Evolutionary conservation across 1,140 invertebrate genomes (phyloP).

Genomic region (Dreissena rostriformis): DNA sequence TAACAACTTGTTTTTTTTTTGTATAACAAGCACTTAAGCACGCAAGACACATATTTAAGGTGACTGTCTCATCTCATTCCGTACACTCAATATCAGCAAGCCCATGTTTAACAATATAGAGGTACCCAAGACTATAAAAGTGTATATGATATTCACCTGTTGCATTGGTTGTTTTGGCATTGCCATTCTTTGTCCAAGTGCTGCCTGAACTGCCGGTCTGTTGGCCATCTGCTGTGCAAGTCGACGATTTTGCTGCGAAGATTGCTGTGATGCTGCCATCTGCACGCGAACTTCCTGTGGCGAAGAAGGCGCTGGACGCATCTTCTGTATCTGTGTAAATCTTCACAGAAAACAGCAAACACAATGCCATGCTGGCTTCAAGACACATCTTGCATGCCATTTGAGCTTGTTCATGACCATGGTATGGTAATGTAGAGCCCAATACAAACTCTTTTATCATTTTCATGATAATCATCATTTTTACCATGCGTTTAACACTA

Average conservation of each 20-base stretch:
- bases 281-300: slow-evolving; percentile 73
- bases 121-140: too few relatives aligned
- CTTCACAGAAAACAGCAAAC: slow-evolving; percentile 62
- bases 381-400: neutral
- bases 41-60: too few relatives aligned
- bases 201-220: slow-evolving; percentile 81
- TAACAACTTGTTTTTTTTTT: too few relatives aligned
- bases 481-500: neutral
- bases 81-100: too few relatives aligned
- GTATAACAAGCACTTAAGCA: too few relatives aligned
- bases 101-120: too few relatives aligned
- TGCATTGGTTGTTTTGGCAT: neutral
- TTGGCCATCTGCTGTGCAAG: slow-evolving; percentile 83
- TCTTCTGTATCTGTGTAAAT: slow-evolving; percentile 76
- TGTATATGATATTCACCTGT: slow-evolving; percentile 4
- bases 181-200: slow-evolving; percentile 73
- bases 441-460: neutral
- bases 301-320: slow-evolving; percentile 60
- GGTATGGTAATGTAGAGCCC: neutral
- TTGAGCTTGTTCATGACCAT: too few relatives aligned
- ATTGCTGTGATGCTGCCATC: slow-evolving; percentile 78
- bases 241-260: slow-evolving; percentile 81
- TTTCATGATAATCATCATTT: neutral
- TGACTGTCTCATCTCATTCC: too few relatives aligned
- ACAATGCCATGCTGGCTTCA: neutral